phyloP scores from a whole-genome alignment of 2,888 invertebrate genomes.

The Caenorhabditis panamensis region DNA sequence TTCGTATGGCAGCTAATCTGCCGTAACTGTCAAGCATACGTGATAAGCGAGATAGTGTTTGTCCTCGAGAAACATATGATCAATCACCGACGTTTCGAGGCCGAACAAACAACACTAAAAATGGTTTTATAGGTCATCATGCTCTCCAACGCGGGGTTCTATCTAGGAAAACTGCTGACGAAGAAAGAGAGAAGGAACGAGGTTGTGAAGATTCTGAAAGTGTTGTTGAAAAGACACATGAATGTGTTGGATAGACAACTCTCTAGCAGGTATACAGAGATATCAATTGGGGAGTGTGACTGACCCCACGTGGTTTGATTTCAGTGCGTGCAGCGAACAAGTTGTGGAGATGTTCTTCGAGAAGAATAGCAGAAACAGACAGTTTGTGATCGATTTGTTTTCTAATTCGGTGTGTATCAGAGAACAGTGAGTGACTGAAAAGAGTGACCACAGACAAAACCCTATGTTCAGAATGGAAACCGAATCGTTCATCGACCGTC shows the following conservation, averaged over 20 bases:
- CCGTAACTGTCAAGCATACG: constrained; percentile 14
- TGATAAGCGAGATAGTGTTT: constrained; percentile 28
- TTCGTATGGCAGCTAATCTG: constrained; percentile 38
- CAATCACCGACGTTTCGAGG: constrained; percentile 19
- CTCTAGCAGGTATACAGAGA: constrained; percentile 42
- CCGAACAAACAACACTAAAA: constrained; percentile 19
- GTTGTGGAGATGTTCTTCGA: constrained; percentile 60
- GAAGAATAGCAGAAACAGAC: constrained; percentile 21
- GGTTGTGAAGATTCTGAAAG: constrained; percentile 50
- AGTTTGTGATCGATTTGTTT: constrained; percentile 59
- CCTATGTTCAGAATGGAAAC: constrained; percentile 56
- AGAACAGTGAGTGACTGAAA: constrained; percentile 48
- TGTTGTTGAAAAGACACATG: constrained; percentile 50
- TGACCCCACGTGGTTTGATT: constrained; percentile 1
- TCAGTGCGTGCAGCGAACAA: constrained; percentile 44
- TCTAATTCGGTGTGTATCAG: constrained; percentile 49
- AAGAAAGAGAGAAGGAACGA: constrained; percentile 51
- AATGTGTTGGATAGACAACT: constrained; percentile 68
- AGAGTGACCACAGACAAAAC: not conserved
- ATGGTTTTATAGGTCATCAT: constrained; percentile 66
- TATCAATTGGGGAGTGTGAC: too few species aligned
- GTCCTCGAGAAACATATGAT: constrained; percentile 19
- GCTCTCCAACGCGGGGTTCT: constrained; percentile 70
- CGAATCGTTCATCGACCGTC: constrained; percentile 45
- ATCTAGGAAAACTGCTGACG: constrained; percentile 70